Evolutionary conservation across 2,888 invertebrate genomes (phyloP).

Genomic region (Cylindroiulus punctatus): DNA sequence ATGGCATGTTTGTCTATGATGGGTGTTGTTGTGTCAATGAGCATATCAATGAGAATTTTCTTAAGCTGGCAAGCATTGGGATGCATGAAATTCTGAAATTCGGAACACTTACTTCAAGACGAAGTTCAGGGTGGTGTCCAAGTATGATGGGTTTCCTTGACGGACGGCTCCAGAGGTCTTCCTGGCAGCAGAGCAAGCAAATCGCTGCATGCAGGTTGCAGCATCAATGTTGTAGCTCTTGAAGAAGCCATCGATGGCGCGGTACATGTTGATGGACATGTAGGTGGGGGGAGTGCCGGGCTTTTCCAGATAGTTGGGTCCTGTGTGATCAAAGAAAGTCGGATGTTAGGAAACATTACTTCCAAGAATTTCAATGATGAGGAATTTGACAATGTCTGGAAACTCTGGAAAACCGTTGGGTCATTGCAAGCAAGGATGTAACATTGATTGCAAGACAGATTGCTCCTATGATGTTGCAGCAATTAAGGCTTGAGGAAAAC

Average conservation of each 20-base stretch:
- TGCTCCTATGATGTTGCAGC: too few relatives aligned
- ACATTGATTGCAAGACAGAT: too few relatives aligned
- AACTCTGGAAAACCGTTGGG: too few relatives aligned
- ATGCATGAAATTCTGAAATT: neutral
- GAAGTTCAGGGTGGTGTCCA: slow-evolving; percentile 51
- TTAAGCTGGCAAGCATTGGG: neutral
- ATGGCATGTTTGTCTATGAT: too few relatives aligned
- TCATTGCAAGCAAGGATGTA: too few relatives aligned
- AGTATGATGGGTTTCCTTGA: slow-evolving; percentile 51
- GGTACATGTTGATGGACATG: slow-evolving; percentile 56
- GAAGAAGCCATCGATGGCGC: slow-evolving; percentile 56
- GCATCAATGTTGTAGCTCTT: slow-evolving; percentile 56
- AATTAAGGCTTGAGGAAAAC: too few relatives aligned
- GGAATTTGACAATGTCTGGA: too few relatives aligned
- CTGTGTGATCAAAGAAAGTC: neutral
- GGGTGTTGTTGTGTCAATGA: too few relatives aligned
- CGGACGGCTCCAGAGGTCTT: slow-evolving; percentile 42
- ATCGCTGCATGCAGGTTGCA: slow-evolving; percentile 53
- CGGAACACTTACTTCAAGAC: slow-evolving; percentile 44
- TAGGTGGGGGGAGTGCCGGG: neutral
- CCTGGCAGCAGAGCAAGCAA: slow-evolving; percentile 55
- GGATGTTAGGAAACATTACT: neutral
- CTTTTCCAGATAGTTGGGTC: neutral
- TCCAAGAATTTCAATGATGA: too few relatives aligned
- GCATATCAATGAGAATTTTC: too few relatives aligned